These are phyloP conservation scores for Anthopleura sola DNA, from an alignment of 64 coral and sea anemone genomes.

Conservation along the genomic window DNA sequence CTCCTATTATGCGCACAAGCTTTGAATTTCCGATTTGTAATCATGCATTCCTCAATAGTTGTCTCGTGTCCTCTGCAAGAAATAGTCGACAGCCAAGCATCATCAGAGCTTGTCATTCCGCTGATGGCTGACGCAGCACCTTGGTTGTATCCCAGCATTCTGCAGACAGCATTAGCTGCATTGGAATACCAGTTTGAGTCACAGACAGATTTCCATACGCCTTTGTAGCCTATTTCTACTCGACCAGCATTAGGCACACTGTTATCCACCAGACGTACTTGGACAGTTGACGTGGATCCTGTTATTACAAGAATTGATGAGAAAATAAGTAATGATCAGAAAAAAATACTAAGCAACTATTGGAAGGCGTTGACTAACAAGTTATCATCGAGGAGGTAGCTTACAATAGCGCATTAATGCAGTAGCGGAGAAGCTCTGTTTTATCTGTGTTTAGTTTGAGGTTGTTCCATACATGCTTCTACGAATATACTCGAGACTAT, in stretches of 20 bases:
- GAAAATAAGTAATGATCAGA: no score
- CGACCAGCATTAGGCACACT: neutral
- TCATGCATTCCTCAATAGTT: neutral
- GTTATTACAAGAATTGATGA: no score
- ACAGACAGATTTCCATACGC: neutral
- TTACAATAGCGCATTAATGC: no score
- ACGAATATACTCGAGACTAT: no score
- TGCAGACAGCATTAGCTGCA: neutral
- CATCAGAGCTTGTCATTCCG: neutral
- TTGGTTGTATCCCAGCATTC: neutral
- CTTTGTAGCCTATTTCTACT: constrained; percentile 1
- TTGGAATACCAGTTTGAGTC: neutral
- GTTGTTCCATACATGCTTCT: no score
- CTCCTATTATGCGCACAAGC: neutral
- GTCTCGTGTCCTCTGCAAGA: neutral
- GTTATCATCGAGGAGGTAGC: no score
- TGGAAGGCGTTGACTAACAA: no score
- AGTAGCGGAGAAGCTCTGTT: no score
- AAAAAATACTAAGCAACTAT: no score
- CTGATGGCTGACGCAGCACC: neutral
- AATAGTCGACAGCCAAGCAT: neutral
- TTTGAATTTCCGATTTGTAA: neutral
- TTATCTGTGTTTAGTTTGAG: no score
- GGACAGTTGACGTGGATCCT: neutral
- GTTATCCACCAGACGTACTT: neutral